Conservation (phyloP, 2,113 vertebrate species). For the Bettongia penicillata region DNA sequence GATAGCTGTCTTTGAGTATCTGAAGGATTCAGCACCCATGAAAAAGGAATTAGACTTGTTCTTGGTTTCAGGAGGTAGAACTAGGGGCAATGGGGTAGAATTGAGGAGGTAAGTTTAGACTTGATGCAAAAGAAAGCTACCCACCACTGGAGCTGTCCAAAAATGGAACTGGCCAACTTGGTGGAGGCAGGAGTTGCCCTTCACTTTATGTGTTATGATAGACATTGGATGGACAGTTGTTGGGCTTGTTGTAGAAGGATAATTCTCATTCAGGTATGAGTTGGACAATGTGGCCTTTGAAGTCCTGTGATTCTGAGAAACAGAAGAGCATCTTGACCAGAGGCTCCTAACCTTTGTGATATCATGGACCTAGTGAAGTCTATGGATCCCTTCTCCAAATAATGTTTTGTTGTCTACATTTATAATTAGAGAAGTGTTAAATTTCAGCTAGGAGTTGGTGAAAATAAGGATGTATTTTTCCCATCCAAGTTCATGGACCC, state of each 20-base stretch:
- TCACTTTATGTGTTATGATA: not conserved
- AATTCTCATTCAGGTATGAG: not conserved
- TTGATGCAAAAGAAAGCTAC: not conserved
- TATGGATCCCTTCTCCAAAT: not conserved
- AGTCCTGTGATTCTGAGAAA: not conserved
- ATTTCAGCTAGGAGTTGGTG: not conserved
- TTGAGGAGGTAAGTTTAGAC: not conserved
- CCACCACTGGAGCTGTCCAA: not conserved
- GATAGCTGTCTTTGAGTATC: not conserved
- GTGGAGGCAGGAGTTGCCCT: not conserved
- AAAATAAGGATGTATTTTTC: not conserved
- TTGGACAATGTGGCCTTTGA: not conserved
- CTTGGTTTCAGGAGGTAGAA: not conserved
- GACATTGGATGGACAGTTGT: not conserved
- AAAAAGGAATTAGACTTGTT: not conserved
- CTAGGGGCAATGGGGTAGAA: not conserved
- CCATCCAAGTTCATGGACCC: not conserved
- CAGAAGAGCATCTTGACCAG: not conserved
- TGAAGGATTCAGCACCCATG: not conserved
- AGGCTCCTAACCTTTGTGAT: too few relatives aligned
- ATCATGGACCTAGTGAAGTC: not conserved
- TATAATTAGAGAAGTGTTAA: not conserved
- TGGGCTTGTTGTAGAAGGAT: not conserved
- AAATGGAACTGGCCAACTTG: not conserved
- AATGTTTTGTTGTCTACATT: not conserved